These are phyloP conservation scores for Hemicentrotus pulcherrimus DNA, from an alignment of 35 echinoderm and acorn worm genomes.

Conservation along the genomic window DNA sequence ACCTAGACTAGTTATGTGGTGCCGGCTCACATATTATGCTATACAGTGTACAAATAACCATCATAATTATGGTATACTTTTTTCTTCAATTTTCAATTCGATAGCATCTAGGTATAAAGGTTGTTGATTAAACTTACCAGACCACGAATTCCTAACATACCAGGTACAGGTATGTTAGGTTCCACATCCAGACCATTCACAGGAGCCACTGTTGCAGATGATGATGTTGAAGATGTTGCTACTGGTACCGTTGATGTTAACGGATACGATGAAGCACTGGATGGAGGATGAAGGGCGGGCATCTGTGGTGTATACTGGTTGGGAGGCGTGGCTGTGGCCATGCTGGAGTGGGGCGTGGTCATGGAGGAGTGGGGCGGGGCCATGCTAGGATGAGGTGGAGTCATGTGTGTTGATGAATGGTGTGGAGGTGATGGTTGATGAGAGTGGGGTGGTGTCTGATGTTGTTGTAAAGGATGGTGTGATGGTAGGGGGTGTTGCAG, in stretches of 20 bases:
- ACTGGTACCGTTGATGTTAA: not conserved
- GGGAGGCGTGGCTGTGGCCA: not conserved
- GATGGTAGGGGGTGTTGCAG: not conserved
- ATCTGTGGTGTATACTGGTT: conserved; percentile 19
- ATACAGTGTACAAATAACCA: too few species aligned
- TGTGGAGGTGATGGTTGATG: not conserved
- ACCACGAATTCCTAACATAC: not conserved
- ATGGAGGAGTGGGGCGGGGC: not conserved
- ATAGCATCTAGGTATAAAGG: not conserved
- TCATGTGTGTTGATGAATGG: not conserved
- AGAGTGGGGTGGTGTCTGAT: conserved; percentile 29
- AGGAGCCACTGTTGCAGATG: not conserved
- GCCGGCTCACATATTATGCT: too few species aligned
- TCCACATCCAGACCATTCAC: conserved; percentile 12
- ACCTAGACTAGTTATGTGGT: too few species aligned
- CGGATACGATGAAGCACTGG: not conserved
- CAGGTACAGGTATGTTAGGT: conserved; percentile 20
- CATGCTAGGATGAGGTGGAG: conserved; percentile 7
- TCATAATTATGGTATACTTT: too few species aligned
- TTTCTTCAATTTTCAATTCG: not conserved
- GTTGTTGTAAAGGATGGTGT: not conserved
- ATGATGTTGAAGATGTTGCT: not conserved
- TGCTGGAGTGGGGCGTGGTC: conserved; percentile 8
- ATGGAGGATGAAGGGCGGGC: not conserved
- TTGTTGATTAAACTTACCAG: not conserved